Percentiles rank a stretch among this genome's conserved stretches.
Evolutionary conservation across 2,797 vertebrate species (phyloP).

Genomic region (Rhincodon typus): DNA sequence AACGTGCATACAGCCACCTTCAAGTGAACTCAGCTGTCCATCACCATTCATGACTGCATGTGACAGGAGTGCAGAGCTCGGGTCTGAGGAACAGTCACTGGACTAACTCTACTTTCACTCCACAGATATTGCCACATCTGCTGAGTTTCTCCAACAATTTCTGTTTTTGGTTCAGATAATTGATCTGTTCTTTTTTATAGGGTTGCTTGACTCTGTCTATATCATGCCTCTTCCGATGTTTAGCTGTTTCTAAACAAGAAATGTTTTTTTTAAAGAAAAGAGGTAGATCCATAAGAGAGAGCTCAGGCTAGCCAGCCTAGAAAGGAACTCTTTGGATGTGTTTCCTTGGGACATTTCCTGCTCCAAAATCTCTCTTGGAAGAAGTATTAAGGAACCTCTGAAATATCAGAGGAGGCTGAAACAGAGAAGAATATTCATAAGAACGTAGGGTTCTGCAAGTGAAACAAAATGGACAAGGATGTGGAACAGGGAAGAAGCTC

Average conservation of each 20-base stretch:
- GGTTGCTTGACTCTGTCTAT: background rate
- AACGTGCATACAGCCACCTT: background rate
- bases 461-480: background rate
- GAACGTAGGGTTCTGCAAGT: background rate
- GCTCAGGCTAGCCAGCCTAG: background rate
- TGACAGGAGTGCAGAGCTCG: background rate
- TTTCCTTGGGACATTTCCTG: background rate
- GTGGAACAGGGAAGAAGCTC: background rate
- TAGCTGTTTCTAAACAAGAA: background rate
- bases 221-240: no score
- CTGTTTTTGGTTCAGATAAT: no score
- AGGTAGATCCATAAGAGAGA: background rate
- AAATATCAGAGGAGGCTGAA: background rate
- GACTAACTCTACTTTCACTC: no score
- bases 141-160: no score
- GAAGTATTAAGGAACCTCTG: background rate
- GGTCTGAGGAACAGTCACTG: no score
- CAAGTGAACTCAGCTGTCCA: no score
- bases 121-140: no score
- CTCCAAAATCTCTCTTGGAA: background rate
- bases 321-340: background rate
- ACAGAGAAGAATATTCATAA: background rate
- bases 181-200: background rate
- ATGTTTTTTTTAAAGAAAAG: background rate
- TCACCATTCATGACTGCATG: background rate